Conservation (phyloP, 2,888 invertebrate genomes). For the Mongoloraphidia duomilia region DNA sequence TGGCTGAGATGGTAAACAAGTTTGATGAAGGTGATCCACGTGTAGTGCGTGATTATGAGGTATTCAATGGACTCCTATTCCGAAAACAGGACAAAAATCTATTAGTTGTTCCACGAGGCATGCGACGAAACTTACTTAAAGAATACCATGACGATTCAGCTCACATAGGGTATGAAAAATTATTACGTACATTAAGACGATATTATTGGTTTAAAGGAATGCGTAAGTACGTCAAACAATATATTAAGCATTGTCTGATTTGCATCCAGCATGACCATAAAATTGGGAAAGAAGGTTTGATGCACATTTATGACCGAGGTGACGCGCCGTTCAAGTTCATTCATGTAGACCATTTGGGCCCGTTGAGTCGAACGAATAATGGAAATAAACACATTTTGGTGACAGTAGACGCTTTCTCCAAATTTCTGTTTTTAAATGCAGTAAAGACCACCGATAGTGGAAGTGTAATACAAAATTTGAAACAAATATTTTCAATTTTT, state of each 20-base stretch:
- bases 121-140: not conserved
- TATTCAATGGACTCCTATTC: not conserved
- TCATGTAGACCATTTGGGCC: not conserved
- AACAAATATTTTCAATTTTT: not conserved
- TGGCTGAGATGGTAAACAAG: not conserved
- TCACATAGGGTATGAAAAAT: not conserved
- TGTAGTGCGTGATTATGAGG: not conserved
- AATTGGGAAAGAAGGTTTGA: not conserved
- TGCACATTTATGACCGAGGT: not conserved
- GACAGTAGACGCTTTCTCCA: not conserved
- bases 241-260: not conserved
- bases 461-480: not conserved
- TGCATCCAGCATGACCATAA: not conserved
- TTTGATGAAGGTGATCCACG: not conserved
- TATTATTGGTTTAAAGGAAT: not conserved
- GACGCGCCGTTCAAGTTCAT: slow-evolving; percentile 5
- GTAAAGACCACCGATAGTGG: not conserved
- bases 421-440: not conserved
- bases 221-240: not conserved
- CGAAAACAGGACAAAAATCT: not conserved
- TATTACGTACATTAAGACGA: not conserved
- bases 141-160: not conserved
- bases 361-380: not conserved
- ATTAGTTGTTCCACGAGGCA: not conserved
- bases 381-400: not conserved